Base-by-base conservation (phyloP, 53 echinoderm and acorn worm genomes). In the Actinopyga echinites region DNA sequence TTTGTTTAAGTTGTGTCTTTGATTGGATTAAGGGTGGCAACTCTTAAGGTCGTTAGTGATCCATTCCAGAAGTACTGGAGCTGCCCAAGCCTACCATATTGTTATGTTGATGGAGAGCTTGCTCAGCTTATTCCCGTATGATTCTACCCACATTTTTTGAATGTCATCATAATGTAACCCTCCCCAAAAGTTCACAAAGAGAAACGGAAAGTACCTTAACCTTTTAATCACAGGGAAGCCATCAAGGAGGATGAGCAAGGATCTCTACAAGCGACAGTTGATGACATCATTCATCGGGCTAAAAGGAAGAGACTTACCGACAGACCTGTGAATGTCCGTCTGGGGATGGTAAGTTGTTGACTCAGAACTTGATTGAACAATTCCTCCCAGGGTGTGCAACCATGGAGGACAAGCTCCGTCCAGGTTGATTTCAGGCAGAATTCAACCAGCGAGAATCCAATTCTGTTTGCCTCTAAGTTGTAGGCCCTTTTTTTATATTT, bases 231-330 rank as follows among this genome's bases (percentile, higher is more conserved):
- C 57, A 97, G 97, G 97, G 97, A 97, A 40, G 97, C 86, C 17
- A 90, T 97, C 31, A 84, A 87, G 56, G 97, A 97, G 64, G 97
- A 97, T 88, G 97, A 94, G 61, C 68, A 90, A 60, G 97, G 97
- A 0, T 97, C 97, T 2, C 66, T 97, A 2, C 94, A 94, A 74
- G 87, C 94, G 25, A 93, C 93, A 1, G 92, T 97, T 34, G 97
- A 97, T 92, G 97, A 97, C 91, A 94, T 97, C 92, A 88, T 97
- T 60, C 92, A 90, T 29, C 83, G 97, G 75, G 97, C 94, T 23
- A 97, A 97, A 79, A 83, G 97, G 49, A 88, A 88, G 52, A 84
- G 97, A 20, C 58, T 97, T 42, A 64, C 87, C 3, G 97, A 97
- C 56, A 82, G 89, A 74, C 97, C 92, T 12, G 88, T 84, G n/a